phyloP scores from a whole-genome alignment of 2,888 invertebrate genomes.

The Eristalis tenax region DNA sequence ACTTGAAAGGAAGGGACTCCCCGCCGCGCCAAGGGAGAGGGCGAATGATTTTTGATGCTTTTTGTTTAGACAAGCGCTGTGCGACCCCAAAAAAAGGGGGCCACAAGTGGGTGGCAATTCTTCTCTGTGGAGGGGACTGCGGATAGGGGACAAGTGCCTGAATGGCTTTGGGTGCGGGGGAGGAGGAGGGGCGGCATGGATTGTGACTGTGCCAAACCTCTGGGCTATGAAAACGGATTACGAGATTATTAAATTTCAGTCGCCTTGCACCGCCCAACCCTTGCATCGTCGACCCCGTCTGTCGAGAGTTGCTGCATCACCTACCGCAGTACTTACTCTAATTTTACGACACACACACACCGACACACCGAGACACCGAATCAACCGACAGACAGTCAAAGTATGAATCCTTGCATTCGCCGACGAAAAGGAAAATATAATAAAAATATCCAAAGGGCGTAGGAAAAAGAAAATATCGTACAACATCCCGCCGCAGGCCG shows the following conservation, averaged over 20 bases:
- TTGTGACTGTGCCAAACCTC: constrained; percentile 33
- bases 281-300: constrained; percentile 5
- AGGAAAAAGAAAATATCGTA: constrained; percentile 26
- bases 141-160: too few species aligned
- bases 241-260: constrained; percentile 68
- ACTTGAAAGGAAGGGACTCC: neutral
- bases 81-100: constrained; percentile 3
- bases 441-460: constrained; percentile 44
- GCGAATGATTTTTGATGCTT: constrained; percentile 41
- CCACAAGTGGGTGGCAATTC: constrained; percentile 23
- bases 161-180: neutral
- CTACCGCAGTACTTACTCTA: constrained; percentile 72
- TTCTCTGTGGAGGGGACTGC: neutral
- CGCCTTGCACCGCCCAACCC: constrained; percentile 9
- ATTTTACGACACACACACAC: constrained; percentile 61
- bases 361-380: constrained; percentile 3
- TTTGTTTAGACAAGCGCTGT: constrained; percentile 10
- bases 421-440: constrained; percentile 38
- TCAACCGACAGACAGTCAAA: neutral
- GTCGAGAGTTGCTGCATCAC: constrained; percentile 66
- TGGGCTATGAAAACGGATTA: constrained; percentile 64
- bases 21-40: neutral
- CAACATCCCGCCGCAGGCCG: constrained; percentile 56
- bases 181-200: neutral
- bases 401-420: constrained; percentile 50